Conservation (phyloP, 2,113 vertebrate species). For the chimpanzee (Pan troglodytes) region DNA sequence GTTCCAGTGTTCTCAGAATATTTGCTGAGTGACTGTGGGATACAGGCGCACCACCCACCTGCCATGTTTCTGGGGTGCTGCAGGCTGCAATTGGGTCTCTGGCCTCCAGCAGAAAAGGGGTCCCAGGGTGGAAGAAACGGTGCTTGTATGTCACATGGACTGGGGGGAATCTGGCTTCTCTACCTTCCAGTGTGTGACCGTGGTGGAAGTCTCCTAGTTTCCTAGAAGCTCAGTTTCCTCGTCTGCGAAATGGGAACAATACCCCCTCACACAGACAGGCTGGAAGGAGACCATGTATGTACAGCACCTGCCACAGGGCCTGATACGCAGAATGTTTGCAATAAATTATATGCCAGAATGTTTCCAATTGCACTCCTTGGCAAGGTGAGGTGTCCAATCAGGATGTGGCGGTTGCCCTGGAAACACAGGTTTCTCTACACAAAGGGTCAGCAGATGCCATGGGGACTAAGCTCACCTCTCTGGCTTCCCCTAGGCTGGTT, state of each 20-base stretch:
- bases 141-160: neutral
- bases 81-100: neutral
- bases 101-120: neutral
- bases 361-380: constrained; percentile 30
- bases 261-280: neutral
- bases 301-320: neutral
- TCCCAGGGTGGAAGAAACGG: neutral
- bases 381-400: constrained; percentile 44
- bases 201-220: neutral
- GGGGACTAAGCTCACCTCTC: constrained; percentile 25
- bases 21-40: neutral
- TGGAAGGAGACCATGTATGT: neutral
- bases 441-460: constrained; percentile 51
- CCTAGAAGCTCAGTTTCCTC: neutral
- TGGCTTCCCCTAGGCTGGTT: neutral
- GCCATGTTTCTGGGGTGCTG: neutral
- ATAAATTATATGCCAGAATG: constrained; percentile 11
- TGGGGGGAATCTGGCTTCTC: neutral
- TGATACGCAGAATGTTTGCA: neutral
- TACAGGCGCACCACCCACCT: neutral
- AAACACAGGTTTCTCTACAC: constrained; percentile 63
- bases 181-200: neutral
- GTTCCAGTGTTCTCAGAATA: neutral
- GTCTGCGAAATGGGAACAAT: neutral
- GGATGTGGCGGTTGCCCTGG: constrained; percentile 60